Evolutionary conservation across 2,113 vertebrate species (phyloP).

Genomic region (Mixornis gularis): DNA sequence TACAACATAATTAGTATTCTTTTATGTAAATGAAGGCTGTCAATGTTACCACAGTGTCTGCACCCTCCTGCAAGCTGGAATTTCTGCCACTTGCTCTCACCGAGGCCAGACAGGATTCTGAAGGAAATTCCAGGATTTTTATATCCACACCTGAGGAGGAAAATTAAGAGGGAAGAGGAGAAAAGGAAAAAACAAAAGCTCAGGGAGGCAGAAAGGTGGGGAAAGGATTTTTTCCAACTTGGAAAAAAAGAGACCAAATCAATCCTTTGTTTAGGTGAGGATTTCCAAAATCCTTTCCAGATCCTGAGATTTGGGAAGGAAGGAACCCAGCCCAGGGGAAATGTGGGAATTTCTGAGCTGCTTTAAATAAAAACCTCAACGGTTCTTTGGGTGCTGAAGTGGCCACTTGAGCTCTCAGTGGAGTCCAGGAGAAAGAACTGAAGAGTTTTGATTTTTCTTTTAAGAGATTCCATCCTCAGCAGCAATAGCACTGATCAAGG

Average conservation of each 20-base stretch:
- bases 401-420: slow-evolving; percentile 1
- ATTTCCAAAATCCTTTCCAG: slow-evolving; percentile 3
- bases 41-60: slow-evolving; percentile 72
- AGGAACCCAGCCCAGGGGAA: neutral
- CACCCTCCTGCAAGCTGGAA: slow-evolving; percentile 56
- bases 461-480: neutral
- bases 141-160: neutral
- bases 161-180: neutral
- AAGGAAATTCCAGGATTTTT: neutral
- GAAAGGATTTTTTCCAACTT: neutral
- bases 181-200: neutral
- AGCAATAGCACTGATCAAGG: neutral
- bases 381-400: neutral
- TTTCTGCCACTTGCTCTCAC: slow-evolving; percentile 57
- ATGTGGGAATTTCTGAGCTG: neutral
- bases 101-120: slow-evolving; percentile 2
- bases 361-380: neutral
- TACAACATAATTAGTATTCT: slow-evolving; percentile 78
- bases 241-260: neutral
- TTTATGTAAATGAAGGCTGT: slow-evolving; percentile 79
- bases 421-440: neutral
- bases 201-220: neutral
- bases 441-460: neutral
- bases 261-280: slow-evolving; percentile 11
- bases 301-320: neutral